Base-by-base conservation (phyloP, 2,888 invertebrate genomes). In the Mimumesa dahlbomi region DNA sequence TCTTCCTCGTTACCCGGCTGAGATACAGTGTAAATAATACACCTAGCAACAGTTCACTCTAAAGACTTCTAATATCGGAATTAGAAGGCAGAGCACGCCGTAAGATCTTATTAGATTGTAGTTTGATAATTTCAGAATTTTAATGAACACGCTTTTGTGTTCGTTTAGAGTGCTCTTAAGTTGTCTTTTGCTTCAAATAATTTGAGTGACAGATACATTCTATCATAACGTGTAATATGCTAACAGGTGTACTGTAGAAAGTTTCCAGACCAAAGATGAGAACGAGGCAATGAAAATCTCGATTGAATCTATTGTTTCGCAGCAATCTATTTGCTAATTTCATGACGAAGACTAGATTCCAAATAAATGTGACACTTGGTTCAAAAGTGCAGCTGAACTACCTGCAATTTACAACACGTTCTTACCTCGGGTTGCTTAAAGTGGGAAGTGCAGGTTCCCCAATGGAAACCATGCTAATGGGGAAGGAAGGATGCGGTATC, bases 211-310 rank as follows among this genome's bases (percentile, higher is more conserved):
- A 16, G 63, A 56, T 69, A 57, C 45, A 58, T 56, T 75, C 70
- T 52, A 9, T 59, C 61, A 61, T 74, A 70, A 22, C 56, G 31
- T 13, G 43, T 54, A 67, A 76, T 75, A 72, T 58, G 52, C 48
- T 49, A 63, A 66, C 57, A 45, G 52, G 34, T 53, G 53, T 50
- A 62, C 36, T 40, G 49, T 43, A 49, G 34, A 53, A 53, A 56
- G 40, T 52, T 54, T 50, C 43, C 13, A 45, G 42, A 40, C 43
- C 19, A 43, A 50, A 52, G 43, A 56, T 40, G 43, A 56, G 29
- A 49, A 61, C 48, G 38, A 34, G 49, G 11, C 38, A 45, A 62
- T 53, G 61, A 46, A 21, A 66, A 62, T 69, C 68, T 49, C 34
- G 57, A 31, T 29, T 73, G 48, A 66, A 64, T 67, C 49, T 43